Conservation (phyloP, 1,140 invertebrate genomes). For the Drosophila bocki region DNA sequence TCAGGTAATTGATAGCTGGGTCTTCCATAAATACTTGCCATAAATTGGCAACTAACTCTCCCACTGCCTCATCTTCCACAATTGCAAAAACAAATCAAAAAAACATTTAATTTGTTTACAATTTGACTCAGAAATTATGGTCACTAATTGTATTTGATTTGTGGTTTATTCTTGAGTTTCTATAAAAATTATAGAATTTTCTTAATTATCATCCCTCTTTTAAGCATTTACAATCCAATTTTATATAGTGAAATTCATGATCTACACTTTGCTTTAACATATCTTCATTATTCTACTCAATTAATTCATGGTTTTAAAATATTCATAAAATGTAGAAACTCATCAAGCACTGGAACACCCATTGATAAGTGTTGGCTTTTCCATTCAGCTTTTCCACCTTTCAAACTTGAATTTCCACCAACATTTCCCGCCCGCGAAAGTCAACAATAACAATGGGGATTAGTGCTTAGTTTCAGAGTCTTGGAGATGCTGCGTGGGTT, state of each 20-base stretch:
- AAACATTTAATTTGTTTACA: background rate
- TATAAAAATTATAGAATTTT: too few relatives aligned
- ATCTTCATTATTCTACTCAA: background rate
- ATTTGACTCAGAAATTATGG: background rate
- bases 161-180: background rate
- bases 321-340: background rate
- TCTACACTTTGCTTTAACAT: background rate
- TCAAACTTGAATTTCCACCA: background rate
- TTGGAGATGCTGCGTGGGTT: slow-evolving; percentile 28
- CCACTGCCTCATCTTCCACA: background rate
- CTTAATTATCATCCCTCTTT: background rate
- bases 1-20: slow-evolving; percentile 34
- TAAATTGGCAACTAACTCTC: slow-evolving; percentile 12
- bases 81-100: too few relatives aligned
- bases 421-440: slow-evolving; percentile 3
- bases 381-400: background rate
- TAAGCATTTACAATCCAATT: background rate
- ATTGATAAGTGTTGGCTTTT: background rate
- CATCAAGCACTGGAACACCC: background rate
- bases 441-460: slow-evolving; percentile 16
- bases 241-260: background rate
- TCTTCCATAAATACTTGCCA: slow-evolving; percentile 23
- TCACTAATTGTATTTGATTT: background rate
- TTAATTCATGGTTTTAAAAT: background rate
- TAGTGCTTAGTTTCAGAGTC: background rate